Base-by-base conservation (phyloP, 2,113 vertebrate species). In the Probosciger aterrimus region DNA sequence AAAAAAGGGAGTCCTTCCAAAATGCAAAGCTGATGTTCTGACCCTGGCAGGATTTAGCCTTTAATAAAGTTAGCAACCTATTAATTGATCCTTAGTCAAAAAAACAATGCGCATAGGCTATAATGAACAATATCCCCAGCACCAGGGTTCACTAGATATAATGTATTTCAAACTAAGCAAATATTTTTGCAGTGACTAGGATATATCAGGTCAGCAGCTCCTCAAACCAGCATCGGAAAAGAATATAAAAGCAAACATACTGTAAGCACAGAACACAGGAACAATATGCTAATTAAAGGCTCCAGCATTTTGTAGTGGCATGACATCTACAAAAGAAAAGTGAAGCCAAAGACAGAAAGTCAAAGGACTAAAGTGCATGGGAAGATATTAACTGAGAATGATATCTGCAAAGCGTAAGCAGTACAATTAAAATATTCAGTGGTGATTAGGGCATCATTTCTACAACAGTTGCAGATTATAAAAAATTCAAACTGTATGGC, bases 331-430 rank as follows among this genome's bases (percentile, higher is more conserved):
- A 86, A 76, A 84, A 77, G 35, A 70, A 59, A 85, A 86, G 33
- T 52, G 60, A 80, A 94, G 44, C 20, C 50, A 85, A 86, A 84
- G 37, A 52, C 25, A 78, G 84, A 95, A 97, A 86, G 68, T 88
- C 80, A 92, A 82, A 93, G 52, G 69, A 90, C 35, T n/a, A 90
- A 96, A 88, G 62, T 70, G 86, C 78, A 92, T 78, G 71, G 46
- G 25, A 82, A 95, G 76, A 35, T 60, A 57, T 52, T 81, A 86
- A 81, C 27, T 89, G 52, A 49, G 35, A 74, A 76, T 27, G 39
- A 57, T 18, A 62, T 44, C 11, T 82, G 19, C 55, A 84, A 79
- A 73, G 8, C 43, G 43, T 47, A 79, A 90, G 52, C 24, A 57
- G 43, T 12, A 69, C 14, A 81, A 64, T 64, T 86, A 35, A 89